Percentiles rank a stretch among this genome's conserved stretches.
These are phyloP conservation scores for Agriopis leucophaearia DNA, from an alignment of 2,888 invertebrate genomes.

Conservation along the genomic window DNA sequence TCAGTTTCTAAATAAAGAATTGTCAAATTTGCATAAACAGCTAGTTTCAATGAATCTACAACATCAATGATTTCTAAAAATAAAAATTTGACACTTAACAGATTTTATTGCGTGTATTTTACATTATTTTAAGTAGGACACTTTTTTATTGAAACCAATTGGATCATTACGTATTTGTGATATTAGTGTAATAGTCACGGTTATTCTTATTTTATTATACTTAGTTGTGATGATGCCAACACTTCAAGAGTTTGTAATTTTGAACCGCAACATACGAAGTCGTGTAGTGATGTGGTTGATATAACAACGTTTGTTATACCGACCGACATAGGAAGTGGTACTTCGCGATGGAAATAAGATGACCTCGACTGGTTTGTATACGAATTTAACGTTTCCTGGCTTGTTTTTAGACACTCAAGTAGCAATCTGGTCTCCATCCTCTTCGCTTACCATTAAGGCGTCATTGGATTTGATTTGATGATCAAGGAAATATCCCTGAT, in stretches of 20 bases:
- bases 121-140: too few relatives aligned
- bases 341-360: constrained; percentile 7
- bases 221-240: background rate
- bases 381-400: background rate
- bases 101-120: too few relatives aligned
- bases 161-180: too few relatives aligned
- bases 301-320: background rate
- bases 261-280: background rate
- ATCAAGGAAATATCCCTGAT: too few relatives aligned
- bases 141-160: too few relatives aligned
- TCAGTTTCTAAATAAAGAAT: too few relatives aligned
- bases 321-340: constrained; percentile 7
- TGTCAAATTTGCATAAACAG: too few relatives aligned
- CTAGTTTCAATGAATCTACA: too few relatives aligned
- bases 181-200: background rate
- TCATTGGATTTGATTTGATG: too few relatives aligned
- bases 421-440: background rate
- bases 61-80: too few relatives aligned
- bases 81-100: too few relatives aligned
- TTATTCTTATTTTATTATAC: background rate
- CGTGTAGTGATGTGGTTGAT: background rate
- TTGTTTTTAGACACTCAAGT: constrained; percentile 16
- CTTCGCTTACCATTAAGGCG: too few relatives aligned
- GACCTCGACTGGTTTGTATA: constrained; percentile 1
- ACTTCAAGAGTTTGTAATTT: background rate